Conservation (phyloP, 1,140 invertebrate species). For the Megalopta genalis region DNA sequence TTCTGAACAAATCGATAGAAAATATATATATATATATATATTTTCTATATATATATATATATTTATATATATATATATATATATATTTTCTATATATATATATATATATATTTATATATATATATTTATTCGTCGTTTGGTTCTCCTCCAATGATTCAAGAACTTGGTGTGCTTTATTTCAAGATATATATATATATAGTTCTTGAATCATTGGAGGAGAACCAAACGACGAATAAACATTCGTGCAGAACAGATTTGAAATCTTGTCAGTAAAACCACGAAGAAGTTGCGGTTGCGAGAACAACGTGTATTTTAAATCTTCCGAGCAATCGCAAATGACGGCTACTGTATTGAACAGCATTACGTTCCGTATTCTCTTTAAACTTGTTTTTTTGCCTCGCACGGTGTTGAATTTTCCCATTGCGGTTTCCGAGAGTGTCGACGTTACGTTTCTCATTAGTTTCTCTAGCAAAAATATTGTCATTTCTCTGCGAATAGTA, state of each 20-base stretch:
- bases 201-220: slow-evolving; percentile 35
- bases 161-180: no score
- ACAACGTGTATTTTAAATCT: slow-evolving; percentile 36
- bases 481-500: not conserved
- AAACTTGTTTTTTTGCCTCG: not conserved
- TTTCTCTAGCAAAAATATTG: not conserved
- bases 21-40: no score
- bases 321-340: slow-evolving; percentile 36
- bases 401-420: not conserved
- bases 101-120: no score
- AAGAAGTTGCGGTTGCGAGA: slow-evolving; percentile 41
- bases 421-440: not conserved
- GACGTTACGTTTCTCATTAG: not conserved
- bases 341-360: slow-evolving; percentile 18
- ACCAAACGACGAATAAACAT: slow-evolving; percentile 48
- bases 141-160: slow-evolving; percentile 36
- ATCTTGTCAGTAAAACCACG: slow-evolving; percentile 39
- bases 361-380: not conserved
- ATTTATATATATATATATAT: no score
- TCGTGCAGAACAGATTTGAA: slow-evolving; percentile 33
- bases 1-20: slow-evolving; percentile 11
- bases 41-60: no score
- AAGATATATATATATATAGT: no score
- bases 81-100: no score
- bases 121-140: slow-evolving; percentile 47